These are phyloP conservation scores for Gavialis gangeticus DNA, from an alignment of 2,113 vertebrate genomes.

Conservation along the genomic window DNA sequence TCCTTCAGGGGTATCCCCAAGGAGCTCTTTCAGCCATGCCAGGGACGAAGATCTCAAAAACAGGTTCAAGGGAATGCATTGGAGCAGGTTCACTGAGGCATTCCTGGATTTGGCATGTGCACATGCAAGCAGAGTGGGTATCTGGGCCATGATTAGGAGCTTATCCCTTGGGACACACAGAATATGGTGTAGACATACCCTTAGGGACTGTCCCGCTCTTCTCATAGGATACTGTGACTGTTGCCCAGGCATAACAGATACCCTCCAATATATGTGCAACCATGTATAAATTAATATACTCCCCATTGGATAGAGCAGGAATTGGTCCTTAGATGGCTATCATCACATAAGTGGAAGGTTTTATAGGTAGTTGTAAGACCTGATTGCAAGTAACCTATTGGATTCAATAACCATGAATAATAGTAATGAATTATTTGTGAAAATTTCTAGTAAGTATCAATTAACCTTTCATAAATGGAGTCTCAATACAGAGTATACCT, in stretches of 20 bases:
- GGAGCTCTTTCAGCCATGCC: no score
- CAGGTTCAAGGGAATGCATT: no score
- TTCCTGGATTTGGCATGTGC: no score
- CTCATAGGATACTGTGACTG: not conserved
- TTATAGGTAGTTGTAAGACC: not conserved
- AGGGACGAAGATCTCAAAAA: no score
- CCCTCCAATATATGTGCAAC: not conserved
- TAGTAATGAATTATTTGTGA: not conserved
- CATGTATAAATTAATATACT: not conserved
- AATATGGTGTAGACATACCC: no score
- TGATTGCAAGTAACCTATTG: not conserved
- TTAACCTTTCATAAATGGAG: not conserved
- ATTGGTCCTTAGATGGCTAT: not conserved
- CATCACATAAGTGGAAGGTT: not conserved
- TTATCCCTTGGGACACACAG: no score
- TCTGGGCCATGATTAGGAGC: no score
- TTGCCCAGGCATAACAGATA: not conserved
- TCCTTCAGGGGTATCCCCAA: no score
- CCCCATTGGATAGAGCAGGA: not conserved
- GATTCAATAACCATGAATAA: not conserved
- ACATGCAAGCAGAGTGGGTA: no score
- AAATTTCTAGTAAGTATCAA: not conserved
- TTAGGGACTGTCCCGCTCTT: not conserved
- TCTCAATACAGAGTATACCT: not conserved
- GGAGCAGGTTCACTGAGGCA: no score